These are phyloP conservation scores for Pseudocheirus occidentalis DNA, from an alignment of 2,797 vertebrate genomes.

Conservation along the genomic window DNA sequence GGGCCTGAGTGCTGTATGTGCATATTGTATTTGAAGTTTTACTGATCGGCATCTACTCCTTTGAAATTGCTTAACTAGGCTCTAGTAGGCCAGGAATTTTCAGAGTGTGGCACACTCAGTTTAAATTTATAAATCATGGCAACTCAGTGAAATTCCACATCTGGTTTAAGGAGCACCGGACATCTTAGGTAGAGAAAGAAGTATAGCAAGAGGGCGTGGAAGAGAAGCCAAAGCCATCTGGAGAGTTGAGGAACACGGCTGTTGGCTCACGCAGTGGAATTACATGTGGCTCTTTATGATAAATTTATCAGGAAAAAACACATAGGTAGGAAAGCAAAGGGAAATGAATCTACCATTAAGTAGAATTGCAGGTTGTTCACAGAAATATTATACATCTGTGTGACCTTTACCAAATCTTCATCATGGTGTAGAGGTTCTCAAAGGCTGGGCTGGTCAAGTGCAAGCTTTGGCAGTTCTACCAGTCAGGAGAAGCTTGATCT, in stretches of 20 bases:
- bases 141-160: not conserved
- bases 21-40: not conserved
- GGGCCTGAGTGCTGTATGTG: not conserved
- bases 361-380: not conserved
- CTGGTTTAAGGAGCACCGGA: slow-evolving; percentile 5
- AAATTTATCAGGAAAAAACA: not conserved
- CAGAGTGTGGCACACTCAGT: not conserved
- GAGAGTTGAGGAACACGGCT: slow-evolving; percentile 16
- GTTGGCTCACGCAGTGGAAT: not conserved
- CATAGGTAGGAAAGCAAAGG: not conserved
- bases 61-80: not conserved
- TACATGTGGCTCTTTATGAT: not conserved
- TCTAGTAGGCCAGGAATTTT: not conserved
- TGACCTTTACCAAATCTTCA: not conserved
- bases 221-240: slow-evolving; percentile 9
- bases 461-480: not conserved
- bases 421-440: not conserved
- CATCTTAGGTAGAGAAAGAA: not conserved
- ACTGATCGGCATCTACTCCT: not conserved
- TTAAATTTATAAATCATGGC: not conserved
- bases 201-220: slow-evolving; percentile 27
- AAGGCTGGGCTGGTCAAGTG: not conserved
- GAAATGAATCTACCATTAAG: not conserved
- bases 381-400: not conserved
- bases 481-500: not conserved